These are phyloP conservation scores for Drosophila burlai DNA, from an alignment of 1,140 invertebrate genomes.

Conservation along the genomic window DNA sequence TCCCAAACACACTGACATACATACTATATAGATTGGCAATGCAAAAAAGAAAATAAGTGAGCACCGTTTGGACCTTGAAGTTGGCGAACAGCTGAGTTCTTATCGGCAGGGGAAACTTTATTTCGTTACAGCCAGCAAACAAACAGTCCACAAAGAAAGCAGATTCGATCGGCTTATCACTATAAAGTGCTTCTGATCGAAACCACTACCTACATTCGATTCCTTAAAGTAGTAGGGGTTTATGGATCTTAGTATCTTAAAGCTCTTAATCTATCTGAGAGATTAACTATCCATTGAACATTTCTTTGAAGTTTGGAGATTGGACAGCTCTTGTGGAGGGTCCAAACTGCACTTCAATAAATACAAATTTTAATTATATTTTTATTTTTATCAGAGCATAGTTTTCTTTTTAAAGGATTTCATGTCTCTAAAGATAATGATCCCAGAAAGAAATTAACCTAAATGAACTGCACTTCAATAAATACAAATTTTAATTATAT, in stretches of 20 bases:
- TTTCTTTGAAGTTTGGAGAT: slow-evolving; percentile 8
- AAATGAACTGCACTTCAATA: too few species aligned
- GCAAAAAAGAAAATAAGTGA: slow-evolving; percentile 65
- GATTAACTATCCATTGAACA: neutral
- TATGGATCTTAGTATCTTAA: neutral
- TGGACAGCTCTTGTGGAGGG: neutral
- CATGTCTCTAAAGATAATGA: neutral
- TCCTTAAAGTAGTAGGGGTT: neutral
- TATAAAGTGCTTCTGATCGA: neutral
- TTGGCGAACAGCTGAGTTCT: slow-evolving; percentile 68
- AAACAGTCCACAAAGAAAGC: slow-evolving; percentile 8
- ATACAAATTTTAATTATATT: neutral
- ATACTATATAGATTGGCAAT: slow-evolving; percentile 31
- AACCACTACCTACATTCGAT: neutral
- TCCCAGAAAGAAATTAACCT: neutral
- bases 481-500: neutral
- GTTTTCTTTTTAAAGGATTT: neutral
- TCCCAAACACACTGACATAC: slow-evolving; percentile 20
- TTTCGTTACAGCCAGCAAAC: slow-evolving; percentile 34
- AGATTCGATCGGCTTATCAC: slow-evolving; percentile 16
- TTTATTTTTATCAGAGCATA: neutral
- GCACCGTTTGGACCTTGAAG: slow-evolving; percentile 67
- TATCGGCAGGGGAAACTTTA: slow-evolving; percentile 38
- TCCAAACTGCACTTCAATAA: neutral
- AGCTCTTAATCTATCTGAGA: neutral